Evolutionary conservation across 2,797 vertebrate species (phyloP), one percentile per base, ranked within the genome.

Genomic region (Peromyscus attwateri): DNA sequence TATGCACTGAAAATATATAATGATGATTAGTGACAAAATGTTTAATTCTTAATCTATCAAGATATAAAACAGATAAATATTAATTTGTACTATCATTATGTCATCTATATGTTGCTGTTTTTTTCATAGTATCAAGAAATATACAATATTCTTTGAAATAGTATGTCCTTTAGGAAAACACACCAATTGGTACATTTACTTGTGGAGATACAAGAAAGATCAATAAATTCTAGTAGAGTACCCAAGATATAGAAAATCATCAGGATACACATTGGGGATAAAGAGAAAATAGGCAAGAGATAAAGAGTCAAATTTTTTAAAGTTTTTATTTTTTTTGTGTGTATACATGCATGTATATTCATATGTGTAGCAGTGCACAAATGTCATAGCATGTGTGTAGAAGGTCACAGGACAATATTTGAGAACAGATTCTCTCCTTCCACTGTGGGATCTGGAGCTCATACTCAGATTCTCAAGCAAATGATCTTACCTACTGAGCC

Each of bases 81-180:
- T 73, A 23, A 73, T 73, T 37, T 16, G 8, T 9, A 21, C 17
- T 71, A 37, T 10, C 40, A 37, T 11, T 23, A 73, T 40, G 0
- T 23, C 7, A 9, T 73, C 40, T 73, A 73, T 40, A 40, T 73
- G 3, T 40, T 73, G 17, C 52, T 23, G 4, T 90, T 16, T 93
- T 76, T 34, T 84, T 96, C 25, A 89, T 3, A 73, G 11, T 68
- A 82, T 46, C 91, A 94, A 93, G 66, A 93, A 95, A 93, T 82
- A 89, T 3, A n/a, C 25, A 79, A 43, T 46, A 92, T 60, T 85
- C 11, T 66, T 16, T 60, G 92, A 23, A 29, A 52, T 70, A 40
- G 57, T 40, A 68, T 21, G 57, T 76, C 13, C 25, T 94, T 92
- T 55, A 1, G 75, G 29, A 66, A 64, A 90, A 96, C 84, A 49